phyloP scores from a whole-genome alignment of 2,797 vertebrate species.

The Nasua narica region DNA sequence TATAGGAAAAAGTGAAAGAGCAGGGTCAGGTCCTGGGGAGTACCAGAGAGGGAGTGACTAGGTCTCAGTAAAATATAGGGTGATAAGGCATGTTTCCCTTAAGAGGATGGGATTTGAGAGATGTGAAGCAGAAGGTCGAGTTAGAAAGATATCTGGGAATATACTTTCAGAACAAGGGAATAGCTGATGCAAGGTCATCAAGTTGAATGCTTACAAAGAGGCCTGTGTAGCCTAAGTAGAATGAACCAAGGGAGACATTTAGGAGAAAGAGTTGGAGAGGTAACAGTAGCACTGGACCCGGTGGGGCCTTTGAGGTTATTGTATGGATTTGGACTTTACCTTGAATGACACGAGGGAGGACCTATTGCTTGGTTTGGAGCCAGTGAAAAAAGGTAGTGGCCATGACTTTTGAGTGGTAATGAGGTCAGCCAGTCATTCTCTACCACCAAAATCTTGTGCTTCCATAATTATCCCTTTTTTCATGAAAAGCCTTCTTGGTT shows the following conservation, averaged over 20 bases:
- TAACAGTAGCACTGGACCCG: neutral
- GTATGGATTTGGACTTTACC: neutral
- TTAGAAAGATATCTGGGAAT: neutral
- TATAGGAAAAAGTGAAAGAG: conserved; percentile 16
- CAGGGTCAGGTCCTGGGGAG: conserved; percentile 79
- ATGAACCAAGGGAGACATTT: neutral
- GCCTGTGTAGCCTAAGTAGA: neutral
- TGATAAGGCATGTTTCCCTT: neutral
- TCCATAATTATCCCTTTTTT: neutral
- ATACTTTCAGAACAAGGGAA: neutral
- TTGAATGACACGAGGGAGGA: neutral
- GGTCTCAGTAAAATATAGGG: conserved; percentile 48
- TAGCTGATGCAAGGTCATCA: neutral
- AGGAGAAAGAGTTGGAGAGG: neutral
- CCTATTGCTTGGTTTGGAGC: neutral
- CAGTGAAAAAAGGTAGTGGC: neutral
- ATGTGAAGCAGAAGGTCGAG: neutral
- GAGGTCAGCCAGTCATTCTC: neutral
- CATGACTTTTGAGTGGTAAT: neutral
- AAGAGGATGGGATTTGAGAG: neutral
- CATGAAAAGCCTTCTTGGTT: neutral
- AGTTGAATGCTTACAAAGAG: neutral
- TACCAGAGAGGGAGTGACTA: conserved; percentile 75
- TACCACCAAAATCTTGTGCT: neutral
- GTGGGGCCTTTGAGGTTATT: neutral